Evolutionary conservation across 2,888 invertebrate genomes (phyloP).

Genomic region (Metallyticus violacea): DNA sequence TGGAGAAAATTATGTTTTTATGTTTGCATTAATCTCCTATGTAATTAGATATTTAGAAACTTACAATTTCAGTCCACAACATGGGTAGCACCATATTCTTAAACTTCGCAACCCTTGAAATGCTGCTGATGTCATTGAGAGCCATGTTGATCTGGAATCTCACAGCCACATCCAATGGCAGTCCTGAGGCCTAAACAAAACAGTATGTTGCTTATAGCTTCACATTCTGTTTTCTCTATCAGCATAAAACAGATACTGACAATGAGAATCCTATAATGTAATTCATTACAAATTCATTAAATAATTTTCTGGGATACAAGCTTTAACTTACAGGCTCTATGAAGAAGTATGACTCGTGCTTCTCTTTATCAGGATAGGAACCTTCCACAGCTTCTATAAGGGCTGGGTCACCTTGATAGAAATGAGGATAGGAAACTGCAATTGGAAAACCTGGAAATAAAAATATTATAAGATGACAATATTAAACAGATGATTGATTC

Average conservation of each 20-base stretch:
- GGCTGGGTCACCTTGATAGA: conserved; percentile 67
- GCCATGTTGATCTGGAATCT: conserved; percentile 88
- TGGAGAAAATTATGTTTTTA: too few species aligned
- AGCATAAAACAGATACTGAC: too few species aligned
- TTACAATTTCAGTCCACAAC: conserved; percentile 89
- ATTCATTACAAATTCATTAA: too few species aligned
- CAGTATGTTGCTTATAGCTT: background rate
- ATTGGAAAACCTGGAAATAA: conserved; percentile 70
- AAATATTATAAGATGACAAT: background rate
- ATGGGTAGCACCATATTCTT: conserved; percentile 72
- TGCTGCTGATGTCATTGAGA: conserved; percentile 63
- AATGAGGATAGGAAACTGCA: conserved; percentile 84
- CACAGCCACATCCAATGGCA: conserved; percentile 73
- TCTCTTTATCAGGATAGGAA: conserved; percentile 58
- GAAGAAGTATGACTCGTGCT: conserved; percentile 69
- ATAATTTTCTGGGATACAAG: too few species aligned
- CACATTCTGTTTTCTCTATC: background rate
- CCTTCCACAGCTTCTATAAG: conserved; percentile 67
- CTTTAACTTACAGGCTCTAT: conserved; percentile 69
- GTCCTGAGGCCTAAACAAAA: conserved; percentile 54
- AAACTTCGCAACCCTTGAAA: conserved; percentile 65
- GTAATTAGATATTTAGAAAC: conserved; percentile 45
- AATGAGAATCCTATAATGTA: too few species aligned
- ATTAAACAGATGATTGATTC: background rate
- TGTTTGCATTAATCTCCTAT: background rate